A percentile compares a stretch with the other conserved stretches of the same genome.
These are phyloP conservation scores for Epinotia demarniana DNA, from an alignment of 2,888 invertebrate genomes.

Conservation along the genomic window DNA sequence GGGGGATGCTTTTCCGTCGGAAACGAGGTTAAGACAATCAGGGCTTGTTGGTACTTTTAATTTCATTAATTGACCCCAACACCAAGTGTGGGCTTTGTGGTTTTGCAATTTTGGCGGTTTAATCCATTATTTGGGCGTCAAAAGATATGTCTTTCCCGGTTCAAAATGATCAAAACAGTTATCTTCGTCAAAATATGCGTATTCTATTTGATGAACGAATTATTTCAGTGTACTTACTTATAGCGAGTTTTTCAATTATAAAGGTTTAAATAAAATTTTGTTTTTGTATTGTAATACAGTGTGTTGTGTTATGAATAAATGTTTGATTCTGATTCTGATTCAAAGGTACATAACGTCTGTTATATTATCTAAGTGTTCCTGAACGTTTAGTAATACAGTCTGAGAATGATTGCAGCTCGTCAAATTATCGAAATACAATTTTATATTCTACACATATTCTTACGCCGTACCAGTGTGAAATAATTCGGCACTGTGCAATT, in stretches of 20 bases:
- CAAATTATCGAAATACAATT: constrained; percentile 4
- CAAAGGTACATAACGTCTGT: not conserved
- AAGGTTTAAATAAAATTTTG: too few species aligned
- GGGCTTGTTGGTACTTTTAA: constrained; percentile 18
- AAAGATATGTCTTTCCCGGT: too few species aligned
- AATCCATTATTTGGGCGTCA: not conserved
- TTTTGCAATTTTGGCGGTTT: not conserved
- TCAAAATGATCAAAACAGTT: too few species aligned
- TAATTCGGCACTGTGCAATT: constrained; percentile 5
- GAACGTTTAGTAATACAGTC: not conserved
- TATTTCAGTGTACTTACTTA: too few species aligned
- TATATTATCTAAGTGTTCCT: not conserved
- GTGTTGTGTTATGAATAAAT: too few species aligned
- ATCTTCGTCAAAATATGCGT: too few species aligned
- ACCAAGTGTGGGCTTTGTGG: not conserved
- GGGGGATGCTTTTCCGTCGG: constrained; percentile 20
- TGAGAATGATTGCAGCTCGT: not conserved
- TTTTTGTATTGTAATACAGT: too few species aligned
- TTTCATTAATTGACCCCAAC: constrained; percentile 16
- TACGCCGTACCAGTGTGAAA: constrained; percentile 3
- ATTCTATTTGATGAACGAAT: too few species aligned
- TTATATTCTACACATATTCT: constrained; percentile 3
- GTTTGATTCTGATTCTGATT: too few species aligned
- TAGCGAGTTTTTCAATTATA: too few species aligned
- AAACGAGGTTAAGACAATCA: constrained; percentile 32